Evolutionary conservation across 2,888 invertebrate genomes (phyloP), one percentile per base, ranked within the genome.

Genomic region (Brenthis ino): DNA sequence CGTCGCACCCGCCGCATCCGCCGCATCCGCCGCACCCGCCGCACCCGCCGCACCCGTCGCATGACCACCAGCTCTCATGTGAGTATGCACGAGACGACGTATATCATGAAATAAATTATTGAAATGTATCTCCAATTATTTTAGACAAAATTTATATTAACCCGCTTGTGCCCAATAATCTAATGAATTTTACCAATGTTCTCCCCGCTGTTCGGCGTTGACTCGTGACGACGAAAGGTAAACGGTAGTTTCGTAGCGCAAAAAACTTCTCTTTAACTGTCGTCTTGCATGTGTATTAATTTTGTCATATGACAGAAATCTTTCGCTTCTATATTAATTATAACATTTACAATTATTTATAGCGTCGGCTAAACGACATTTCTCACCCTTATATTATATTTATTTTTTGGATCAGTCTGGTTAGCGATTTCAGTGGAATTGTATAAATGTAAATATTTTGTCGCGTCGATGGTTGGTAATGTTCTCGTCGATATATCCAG

Each of bases 41-140:
- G 37, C 37, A 43, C 37, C 37, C 37, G 37, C 11, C 82, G 65
- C 87, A 43, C 37, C 37, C 37, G 37, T 8, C 82, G 65, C 87
- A 80, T 79, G 86, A 87, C 78, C 87, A 85, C 69, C 82, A 83
- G 76, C 80, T 89, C 80, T 79, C 89, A 79, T 89, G 90, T 90
- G 85, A 91, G 90, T 89, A 88, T 50, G 63, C 68, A 61, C 65
- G 66, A 60, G 57, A 11, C 61, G 67, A 71, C 37, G 43, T 43
- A 47, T 24, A 65, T 33, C 64, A 1, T 20, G 16, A 37, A 13
- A 43, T 33, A 53, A 16, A 48, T 6, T 54, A 24, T 2, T 1
- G 13, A n/a, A 16, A 53, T 57, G 12, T 53, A 33, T 56, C 13
- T 20, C 37, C 1, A 6, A 8, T 65, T 24, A 43, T 58, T 28